Conservation (phyloP, 2,113 vertebrate species). For the Microtus oregoni region DNA sequence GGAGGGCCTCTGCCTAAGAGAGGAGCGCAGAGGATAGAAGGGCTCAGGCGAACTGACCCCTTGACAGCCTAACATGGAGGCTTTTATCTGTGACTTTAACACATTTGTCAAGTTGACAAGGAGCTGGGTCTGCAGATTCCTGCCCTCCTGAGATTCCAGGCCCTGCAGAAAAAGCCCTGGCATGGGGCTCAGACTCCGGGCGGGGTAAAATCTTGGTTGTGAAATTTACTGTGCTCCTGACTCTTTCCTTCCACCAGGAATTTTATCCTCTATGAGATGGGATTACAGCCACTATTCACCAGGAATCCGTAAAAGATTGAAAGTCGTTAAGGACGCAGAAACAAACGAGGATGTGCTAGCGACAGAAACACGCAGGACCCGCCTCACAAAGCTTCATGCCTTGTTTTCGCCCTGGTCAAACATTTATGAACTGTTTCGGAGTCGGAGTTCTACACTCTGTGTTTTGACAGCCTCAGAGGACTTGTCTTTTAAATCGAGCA, state of each 20-base stretch:
- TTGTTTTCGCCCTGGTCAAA: slow-evolving; percentile 36
- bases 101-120: slow-evolving; percentile 74
- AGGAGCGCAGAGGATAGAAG: slow-evolving; percentile 37
- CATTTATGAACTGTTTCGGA: slow-evolving; percentile 27
- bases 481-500: slow-evolving; percentile 25
- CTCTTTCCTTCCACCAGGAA: neutral
- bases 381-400: slow-evolving; percentile 5
- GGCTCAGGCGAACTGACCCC: slow-evolving; percentile 42
- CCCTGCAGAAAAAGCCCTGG: neutral
- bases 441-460: neutral
- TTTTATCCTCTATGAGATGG: neutral
- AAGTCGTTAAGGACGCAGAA: slow-evolving; percentile 35
- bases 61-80: slow-evolving; percentile 59
- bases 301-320: neutral
- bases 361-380: neutral
- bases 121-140: slow-evolving; percentile 59
- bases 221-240: neutral
- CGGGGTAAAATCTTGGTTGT: neutral
- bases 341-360: neutral
- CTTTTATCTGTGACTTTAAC: slow-evolving; percentile 76
- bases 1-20: neutral
- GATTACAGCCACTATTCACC: neutral
- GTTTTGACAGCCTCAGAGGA: neutral
- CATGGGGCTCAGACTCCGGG: neutral
- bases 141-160: neutral